Conservation (phyloP, 92 coral and sea anemone genomes). For the Palythoa caribaeorum region DNA sequence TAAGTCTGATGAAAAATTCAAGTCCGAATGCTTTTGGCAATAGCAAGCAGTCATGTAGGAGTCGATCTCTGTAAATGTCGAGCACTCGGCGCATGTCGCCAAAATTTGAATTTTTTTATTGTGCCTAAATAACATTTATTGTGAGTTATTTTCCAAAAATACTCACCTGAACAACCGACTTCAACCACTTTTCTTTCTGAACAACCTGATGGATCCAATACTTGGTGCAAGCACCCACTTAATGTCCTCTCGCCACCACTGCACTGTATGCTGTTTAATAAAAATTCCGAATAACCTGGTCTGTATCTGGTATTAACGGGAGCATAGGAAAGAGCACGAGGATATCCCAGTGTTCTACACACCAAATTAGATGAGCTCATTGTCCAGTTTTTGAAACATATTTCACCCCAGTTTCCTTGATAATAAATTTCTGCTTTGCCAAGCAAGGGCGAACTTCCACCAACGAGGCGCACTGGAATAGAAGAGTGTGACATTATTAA, state of each 20-base stretch:
- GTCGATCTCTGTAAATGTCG: too few species aligned
- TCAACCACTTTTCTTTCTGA: neutral
- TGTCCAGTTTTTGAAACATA: slow-evolving; percentile 1
- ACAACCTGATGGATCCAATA: neutral
- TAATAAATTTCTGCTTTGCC: neutral
- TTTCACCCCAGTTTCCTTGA: neutral
- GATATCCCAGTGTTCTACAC: neutral
- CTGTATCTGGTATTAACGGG: neutral
- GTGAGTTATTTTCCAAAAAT: too few species aligned
- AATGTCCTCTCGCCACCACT: slow-evolving; percentile 4
- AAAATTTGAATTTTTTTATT: too few species aligned
- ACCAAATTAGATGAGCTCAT: neutral
- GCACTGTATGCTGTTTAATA: neutral
- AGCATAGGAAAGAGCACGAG: neutral
- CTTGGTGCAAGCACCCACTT: neutral
- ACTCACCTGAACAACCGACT: slow-evolving; percentile 6
- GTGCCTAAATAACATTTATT: too few species aligned
- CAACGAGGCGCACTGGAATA: neutral
- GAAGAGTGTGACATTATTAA: neutral
- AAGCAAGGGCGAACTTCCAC: slow-evolving; percentile 6
- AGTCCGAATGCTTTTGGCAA: too few species aligned
- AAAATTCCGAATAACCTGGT: neutral
- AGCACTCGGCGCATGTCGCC: too few species aligned
- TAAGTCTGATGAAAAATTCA: too few species aligned
- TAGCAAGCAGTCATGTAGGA: too few species aligned